Evolutionary conservation across 2,113 vertebrate species (phyloP), one percentile per base, ranked within the genome.

Genomic region (Sturnus vulgaris): DNA sequence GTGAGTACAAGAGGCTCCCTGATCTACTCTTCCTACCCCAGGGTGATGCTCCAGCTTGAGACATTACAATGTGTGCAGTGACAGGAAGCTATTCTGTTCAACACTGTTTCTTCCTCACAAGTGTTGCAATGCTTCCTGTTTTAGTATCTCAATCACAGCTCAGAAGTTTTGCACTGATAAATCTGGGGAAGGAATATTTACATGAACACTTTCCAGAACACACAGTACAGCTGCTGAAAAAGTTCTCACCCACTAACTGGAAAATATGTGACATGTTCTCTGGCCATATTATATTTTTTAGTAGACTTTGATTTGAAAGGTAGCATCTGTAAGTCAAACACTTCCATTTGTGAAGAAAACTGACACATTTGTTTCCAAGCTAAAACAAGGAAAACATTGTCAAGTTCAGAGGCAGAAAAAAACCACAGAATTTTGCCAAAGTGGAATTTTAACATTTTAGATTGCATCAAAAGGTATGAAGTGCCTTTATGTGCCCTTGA

Each of bases 311-410:
- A 86, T 82, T 86, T 95, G 88, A 94, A 94, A 94, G 57, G 80
- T 72, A 93, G 73, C 64, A 86, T 82, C 83, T 91, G 65, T 93
- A 92, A 92, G 56, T 52, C 66, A 89, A 91, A 86, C 27, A 49
- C 44, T 88, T 92, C 52, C 28, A 83, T 94, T 96, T 95, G 76
- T 64, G 92, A 88, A 85, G 63, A 92, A 92, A 94, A 81, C 59
- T 88, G 72, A 90, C 71, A 47, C 15, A 60, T 84, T 93, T 4
- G 0, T 56, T 86, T 81, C 40, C 40, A 31, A 84, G 52, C 5
- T 83, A 94, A 94, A 94, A 90, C 71, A 88, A 90, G 44, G 68
- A 86, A 92, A 94, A 93, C 12, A 60, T 50, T 75, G 80, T 86
- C 64, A 93, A 93, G 68, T 88, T 93, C 80, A 89, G 64, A 88